These are phyloP conservation scores for Harpagoxenus sublaevis DNA, from an alignment of 2,888 invertebrate genomes.

Conservation along the genomic window DNA sequence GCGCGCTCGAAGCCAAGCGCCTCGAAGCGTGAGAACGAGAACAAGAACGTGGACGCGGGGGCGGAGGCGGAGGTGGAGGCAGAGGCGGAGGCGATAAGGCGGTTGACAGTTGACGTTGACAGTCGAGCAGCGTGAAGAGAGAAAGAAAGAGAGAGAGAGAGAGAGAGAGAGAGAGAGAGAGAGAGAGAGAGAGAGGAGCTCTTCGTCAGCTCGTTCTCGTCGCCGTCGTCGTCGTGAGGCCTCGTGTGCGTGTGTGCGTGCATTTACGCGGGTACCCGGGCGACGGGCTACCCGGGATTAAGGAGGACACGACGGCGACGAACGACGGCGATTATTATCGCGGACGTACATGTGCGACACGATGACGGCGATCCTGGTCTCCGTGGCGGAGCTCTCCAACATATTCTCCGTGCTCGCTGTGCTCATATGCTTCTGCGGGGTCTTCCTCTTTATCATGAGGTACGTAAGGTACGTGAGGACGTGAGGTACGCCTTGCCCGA, in stretches of 20 bases:
- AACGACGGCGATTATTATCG: neutral
- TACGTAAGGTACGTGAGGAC: slow-evolving; percentile 77
- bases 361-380: slow-evolving; percentile 89
- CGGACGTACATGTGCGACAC: slow-evolving; percentile 59
- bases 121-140: neutral
- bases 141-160: neutral
- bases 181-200: slow-evolving; percentile 41
- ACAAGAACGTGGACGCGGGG: too few species aligned
- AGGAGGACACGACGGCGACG: slow-evolving; percentile 33
- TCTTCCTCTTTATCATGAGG: slow-evolving; percentile 92
- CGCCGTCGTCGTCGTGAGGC: neutral
- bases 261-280: slow-evolving; percentile 53
- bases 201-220: slow-evolving; percentile 39
- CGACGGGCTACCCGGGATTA: slow-evolving; percentile 36
- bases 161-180: neutral
- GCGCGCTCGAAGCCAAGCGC: slow-evolving; percentile 36
- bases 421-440: slow-evolving; percentile 91
- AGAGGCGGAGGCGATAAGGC: neutral
- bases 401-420: slow-evolving; percentile 92
- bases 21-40: slow-evolving; percentile 15
- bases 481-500: slow-evolving; percentile 87
- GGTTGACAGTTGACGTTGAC: slow-evolving; percentile 14
- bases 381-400: slow-evolving; percentile 92
- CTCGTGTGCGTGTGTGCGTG: slow-evolving; percentile 51
- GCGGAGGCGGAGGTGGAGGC: neutral